Conservation (phyloP, 2,113 vertebrate species). For the Brevimyrus niger region DNA sequence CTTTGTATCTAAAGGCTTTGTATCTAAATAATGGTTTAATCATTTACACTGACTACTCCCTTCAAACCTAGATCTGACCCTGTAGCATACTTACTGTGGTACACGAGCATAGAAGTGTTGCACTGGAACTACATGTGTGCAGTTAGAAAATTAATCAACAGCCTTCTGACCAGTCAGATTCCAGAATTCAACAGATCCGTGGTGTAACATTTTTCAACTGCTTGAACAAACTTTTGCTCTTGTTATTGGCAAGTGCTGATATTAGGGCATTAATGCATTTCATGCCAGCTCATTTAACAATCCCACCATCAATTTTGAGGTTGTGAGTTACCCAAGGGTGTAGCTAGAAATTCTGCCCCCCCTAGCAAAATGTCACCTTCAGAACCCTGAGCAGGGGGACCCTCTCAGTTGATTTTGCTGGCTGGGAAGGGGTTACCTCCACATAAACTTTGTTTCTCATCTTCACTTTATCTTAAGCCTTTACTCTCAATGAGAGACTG, state of each 20-base stretch:
- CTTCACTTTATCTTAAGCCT: not conserved
- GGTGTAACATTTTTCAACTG: not conserved
- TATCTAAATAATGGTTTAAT: too few relatives aligned
- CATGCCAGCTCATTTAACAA: not conserved
- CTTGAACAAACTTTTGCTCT: not conserved
- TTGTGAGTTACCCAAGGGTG: not conserved
- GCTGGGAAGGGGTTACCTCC: not conserved
- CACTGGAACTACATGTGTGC: too few relatives aligned
- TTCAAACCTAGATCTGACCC: too few relatives aligned
- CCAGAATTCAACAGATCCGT: not conserved
- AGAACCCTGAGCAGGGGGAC: not conserved
- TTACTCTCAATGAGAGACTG: not conserved
- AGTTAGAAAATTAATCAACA: not conserved
- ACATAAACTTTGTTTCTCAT: not conserved
- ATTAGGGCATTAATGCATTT: not conserved
- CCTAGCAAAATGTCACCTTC: not conserved
- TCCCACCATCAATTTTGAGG: not conserved
- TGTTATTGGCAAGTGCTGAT: not conserved
- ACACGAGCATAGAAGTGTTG: too few relatives aligned
- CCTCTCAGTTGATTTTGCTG: not conserved
- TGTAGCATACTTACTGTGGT: too few relatives aligned
- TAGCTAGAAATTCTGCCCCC: not conserved
- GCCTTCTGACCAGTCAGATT: not conserved
- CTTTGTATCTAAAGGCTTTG: too few relatives aligned
- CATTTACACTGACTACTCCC: too few relatives aligned